These are phyloP conservation scores for Napeogenes sylphis DNA, from an alignment of 2,888 invertebrate species.

Conservation along the genomic window DNA sequence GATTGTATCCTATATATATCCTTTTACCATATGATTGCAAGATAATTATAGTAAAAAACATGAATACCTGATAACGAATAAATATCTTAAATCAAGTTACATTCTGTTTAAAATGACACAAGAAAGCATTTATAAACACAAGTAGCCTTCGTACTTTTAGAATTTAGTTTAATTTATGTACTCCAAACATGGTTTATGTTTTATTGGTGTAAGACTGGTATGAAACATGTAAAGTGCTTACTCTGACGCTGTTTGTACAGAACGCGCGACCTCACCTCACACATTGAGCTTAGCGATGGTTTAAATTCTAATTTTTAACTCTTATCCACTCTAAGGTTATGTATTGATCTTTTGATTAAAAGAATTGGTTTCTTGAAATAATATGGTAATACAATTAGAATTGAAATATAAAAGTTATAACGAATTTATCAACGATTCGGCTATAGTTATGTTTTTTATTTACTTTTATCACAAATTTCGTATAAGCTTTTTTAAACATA, in stretches of 20 bases:
- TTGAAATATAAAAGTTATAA: no score
- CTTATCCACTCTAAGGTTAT: no score
- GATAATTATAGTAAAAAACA: background rate
- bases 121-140: background rate
- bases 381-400: no score
- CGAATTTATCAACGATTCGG: no score
- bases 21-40: background rate
- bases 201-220: conserved; percentile 6
- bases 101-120: background rate
- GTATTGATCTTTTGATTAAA: no score
- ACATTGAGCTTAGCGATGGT: conserved; percentile 4
- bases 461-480: no score
- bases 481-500: conserved; percentile 23
- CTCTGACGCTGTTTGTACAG: conserved; percentile 43
- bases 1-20: background rate
- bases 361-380: no score
- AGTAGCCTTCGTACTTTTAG: background rate
- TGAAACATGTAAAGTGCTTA: background rate
- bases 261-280: conserved; percentile 48
- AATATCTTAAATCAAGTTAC: no score
- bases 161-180: conserved; percentile 16
- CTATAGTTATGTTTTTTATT: no score
- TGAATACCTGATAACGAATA: no score
- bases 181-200: conserved; percentile 22
- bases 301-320: no score